phyloP scores from a whole-genome alignment of 2,888 invertebrate genomes.

The Platypus cylindrus region DNA sequence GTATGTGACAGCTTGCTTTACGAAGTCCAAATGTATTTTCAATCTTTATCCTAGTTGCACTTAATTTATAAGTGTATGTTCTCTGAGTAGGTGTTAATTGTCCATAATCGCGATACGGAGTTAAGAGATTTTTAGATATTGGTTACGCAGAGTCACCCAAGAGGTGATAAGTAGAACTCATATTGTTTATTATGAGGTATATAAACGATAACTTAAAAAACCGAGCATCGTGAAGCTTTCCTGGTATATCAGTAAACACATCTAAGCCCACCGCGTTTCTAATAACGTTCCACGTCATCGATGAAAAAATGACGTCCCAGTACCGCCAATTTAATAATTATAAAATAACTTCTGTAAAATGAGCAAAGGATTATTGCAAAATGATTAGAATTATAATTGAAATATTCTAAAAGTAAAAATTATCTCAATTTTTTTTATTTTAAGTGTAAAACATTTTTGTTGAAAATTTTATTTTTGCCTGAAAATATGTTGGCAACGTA shows the following conservation, averaged over 20 bases:
- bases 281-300: too few species aligned
- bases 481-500: too few species aligned
- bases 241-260: constrained; percentile 22
- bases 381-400: too few species aligned
- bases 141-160: constrained; percentile 23
- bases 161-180: constrained; percentile 20
- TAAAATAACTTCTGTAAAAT: too few species aligned
- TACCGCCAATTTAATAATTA: too few species aligned
- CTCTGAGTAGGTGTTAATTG: constrained; percentile 19
- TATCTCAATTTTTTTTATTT: too few species aligned
- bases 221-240: constrained; percentile 24
- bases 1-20: constrained; percentile 18
- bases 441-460: too few species aligned
- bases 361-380: too few species aligned
- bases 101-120: constrained; percentile 23
- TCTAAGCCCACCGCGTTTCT: too few species aligned
- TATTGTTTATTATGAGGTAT: constrained; percentile 10
- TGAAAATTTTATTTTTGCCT: too few species aligned
- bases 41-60: constrained; percentile 21
- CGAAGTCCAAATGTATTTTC: constrained; percentile 26
- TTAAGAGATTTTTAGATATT: constrained; percentile 18
- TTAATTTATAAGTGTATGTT: constrained; percentile 21
- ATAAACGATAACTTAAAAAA: constrained; percentile 20
- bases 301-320: too few species aligned
- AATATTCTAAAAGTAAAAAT: too few species aligned